A percentile compares a stretch with the other conserved stretches of the same genome.
These are phyloP conservation scores for Pithys albifrons DNA, from an alignment of 2,113 vertebrate species.

Conservation along the genomic window DNA sequence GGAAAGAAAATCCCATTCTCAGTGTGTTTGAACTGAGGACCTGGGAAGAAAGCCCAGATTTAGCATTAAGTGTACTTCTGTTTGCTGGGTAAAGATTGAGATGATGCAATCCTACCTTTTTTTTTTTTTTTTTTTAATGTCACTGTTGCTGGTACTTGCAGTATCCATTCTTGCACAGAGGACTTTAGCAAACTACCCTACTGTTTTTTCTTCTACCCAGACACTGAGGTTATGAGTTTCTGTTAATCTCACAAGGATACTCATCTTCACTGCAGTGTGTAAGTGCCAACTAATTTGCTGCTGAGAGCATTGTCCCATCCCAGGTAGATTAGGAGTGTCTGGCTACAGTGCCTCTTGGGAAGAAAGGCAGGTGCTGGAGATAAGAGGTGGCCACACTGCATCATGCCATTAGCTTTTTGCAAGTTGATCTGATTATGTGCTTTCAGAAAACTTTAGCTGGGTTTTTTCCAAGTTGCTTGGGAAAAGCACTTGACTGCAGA, in stretches of 20 bases:
- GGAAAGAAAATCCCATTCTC: neutral
- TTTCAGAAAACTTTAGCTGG: neutral
- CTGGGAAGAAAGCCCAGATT: neutral
- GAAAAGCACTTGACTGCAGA: neutral
- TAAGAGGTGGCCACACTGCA: neutral
- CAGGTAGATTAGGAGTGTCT: rapidly evolving
- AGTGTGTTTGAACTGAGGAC: neutral
- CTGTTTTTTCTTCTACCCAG: neutral
- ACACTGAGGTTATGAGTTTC: neutral
- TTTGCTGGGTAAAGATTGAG: neutral
- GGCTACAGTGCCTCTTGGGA: rapidly evolving
- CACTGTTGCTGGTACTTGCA: neutral
- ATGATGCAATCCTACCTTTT: rapidly evolving
- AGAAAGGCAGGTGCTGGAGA: neutral
- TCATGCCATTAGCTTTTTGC: neutral
- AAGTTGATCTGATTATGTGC: neutral
- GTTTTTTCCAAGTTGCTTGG: neutral
- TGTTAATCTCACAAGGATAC: neutral
- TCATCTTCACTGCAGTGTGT: neutral
- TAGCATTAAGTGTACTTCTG: neutral
- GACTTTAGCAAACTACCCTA: neutral
- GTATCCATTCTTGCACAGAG: rapidly evolving
- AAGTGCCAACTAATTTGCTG: neutral
- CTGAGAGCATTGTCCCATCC: neutral
- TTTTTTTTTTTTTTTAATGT: neutral